These are phyloP conservation scores for Hippasteria phrygiana DNA, from an alignment of 53 echinoderm and acorn worm species.

Conservation along the genomic window DNA sequence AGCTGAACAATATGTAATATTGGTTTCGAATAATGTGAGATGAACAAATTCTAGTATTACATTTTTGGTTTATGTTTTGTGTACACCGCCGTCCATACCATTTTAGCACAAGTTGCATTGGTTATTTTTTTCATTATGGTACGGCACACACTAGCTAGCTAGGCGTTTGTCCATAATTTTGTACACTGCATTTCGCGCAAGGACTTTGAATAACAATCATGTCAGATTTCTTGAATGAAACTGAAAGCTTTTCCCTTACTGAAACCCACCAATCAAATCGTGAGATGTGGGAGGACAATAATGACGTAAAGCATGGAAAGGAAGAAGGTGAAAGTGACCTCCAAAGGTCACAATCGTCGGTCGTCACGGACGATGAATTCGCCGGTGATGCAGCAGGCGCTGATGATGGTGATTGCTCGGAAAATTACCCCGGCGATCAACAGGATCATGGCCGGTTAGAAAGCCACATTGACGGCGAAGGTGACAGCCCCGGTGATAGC, in stretches of 20 bases:
- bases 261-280: slow-evolving; percentile 41
- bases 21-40: too few species aligned
- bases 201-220: neutral
- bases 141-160: neutral
- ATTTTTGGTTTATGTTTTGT: too few species aligned
- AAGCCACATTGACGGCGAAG: neutral
- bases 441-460: neutral
- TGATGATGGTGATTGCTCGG: neutral
- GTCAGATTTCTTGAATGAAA: slow-evolving; percentile 39
- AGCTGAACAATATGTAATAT: too few species aligned
- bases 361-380: slow-evolving; percentile 25
- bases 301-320: too few species aligned
- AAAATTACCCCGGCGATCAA: neutral
- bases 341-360: slow-evolving; percentile 6
- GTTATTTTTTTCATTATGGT: neutral
- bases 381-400: neutral
- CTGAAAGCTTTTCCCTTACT: neutral
- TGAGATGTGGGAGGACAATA: neutral
- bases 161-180: neutral
- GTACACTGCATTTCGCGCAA: neutral
- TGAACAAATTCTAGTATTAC: too few species aligned
- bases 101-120: too few species aligned
- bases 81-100: too few species aligned
- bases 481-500: neutral
- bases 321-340: slow-evolving; percentile 57